Conservation (phyloP, 2,113 vertebrate species). For the Connochaetes taurinus region DNA sequence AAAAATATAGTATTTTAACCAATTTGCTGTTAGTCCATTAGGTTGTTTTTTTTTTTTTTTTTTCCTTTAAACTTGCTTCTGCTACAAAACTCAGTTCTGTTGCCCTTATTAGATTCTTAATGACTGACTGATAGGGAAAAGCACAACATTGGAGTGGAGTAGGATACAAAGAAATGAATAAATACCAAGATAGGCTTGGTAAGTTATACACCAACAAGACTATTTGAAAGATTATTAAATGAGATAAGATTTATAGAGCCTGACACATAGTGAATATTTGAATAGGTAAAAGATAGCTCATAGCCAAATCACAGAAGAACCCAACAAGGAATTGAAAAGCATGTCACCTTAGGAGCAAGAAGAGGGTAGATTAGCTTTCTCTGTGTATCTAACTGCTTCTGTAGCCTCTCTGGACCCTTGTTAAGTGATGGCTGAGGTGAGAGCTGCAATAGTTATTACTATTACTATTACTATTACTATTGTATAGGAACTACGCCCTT, state of each 20-base stretch:
- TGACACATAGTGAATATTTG: neutral
- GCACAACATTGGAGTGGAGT: neutral
- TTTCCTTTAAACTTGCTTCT: neutral
- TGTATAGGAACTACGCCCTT: neutral
- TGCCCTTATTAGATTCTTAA: neutral
- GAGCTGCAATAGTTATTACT: neutral
- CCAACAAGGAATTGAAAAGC: neutral
- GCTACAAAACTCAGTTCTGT: neutral
- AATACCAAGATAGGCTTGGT: neutral
- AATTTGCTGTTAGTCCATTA: neutral
- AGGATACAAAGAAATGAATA: neutral
- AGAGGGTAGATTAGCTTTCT: neutral
- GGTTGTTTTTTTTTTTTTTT: neutral
- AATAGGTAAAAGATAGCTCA: neutral
- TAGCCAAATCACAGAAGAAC: neutral
- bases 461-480: no score
- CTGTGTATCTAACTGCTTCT: neutral
- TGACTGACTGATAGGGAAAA: neutral
- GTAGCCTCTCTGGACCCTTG: neutral
- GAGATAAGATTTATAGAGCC: neutral
- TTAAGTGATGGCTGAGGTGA: neutral
- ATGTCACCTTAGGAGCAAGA: neutral
- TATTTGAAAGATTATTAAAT: neutral
- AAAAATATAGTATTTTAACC: neutral
- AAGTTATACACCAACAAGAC: neutral